Base-by-base conservation (phyloP, 2,797 vertebrate species). In the Darevskia mixta region DNA sequence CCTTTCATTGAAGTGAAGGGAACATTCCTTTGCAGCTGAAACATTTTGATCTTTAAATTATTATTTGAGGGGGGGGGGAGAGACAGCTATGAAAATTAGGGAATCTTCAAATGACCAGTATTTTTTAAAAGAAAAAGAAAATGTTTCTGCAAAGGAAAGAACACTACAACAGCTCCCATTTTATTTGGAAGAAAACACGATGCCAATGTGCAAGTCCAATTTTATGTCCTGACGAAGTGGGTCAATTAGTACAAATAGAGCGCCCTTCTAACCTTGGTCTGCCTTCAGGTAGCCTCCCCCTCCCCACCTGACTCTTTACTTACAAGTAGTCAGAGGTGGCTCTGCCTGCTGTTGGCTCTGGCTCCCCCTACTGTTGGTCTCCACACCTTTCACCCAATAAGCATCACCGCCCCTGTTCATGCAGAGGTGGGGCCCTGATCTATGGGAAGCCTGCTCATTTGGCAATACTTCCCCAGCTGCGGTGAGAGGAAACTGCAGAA, bases 401-500 rank as follows among this genome's bases (percentile, higher is more conserved):
- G 13, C 49, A 55, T 13, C 49, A 15, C 49, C 15, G 49, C 7
- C 45, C 41, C 15, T 58, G 49, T 29, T 18, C 17, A 0, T 58
- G 20, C 13, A 4, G 9, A 20, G n/a, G 11, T 49, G n/a, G 5
- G 49, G 23, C 3, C 17, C 10, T 23, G 67, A 7, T 25, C 17
- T 8, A 8, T 18, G 7, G 17, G 29, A 58, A 5, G 7, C 49
- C 66, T 27, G 13, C 8, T 5, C 32, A 55, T 38, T 38, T 72
- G n/a, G 17, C 32, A 45, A 4, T 2, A 9, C 84, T 92, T 88
- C 92, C 66, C 78, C 87, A 79, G 43, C 87, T 91, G 15, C 55
- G 32, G 5, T 38, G 32, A 90, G 61, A 86, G 80, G n/a, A 91
- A 92, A 83, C 85, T 61, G 43, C 82, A 79, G 80, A 41, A 75